Evolutionary conservation across 1,140 invertebrate genomes (phyloP), one percentile per base, ranked within the genome.

Genomic region (Lepidurus couesii): DNA sequence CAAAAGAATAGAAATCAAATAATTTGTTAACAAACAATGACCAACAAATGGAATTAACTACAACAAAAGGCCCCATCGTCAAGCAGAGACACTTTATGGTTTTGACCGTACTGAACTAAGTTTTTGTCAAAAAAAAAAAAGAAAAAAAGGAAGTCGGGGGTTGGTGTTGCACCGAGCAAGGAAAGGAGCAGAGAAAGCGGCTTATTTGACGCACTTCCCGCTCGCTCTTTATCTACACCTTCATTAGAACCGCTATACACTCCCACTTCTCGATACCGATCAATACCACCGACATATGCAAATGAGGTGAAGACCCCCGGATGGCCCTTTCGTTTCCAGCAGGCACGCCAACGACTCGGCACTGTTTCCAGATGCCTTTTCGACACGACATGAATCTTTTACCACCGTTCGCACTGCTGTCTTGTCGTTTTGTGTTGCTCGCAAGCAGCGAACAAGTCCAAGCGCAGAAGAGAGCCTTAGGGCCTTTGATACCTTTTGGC

Each of bases 211-310:
- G 53, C 53, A 65, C 53, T 65, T 65, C 53, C 53, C 53, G 53
- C 53, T 65, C 8, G 53, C 53, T 65, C 53, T 65, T 65, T 65
- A 65, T 65, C 53, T 65, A 65, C 53, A 65, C 53, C 53, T 65
- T 65, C 53, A 65, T 65, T 65, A 65, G 53, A 65, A 65, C 53
- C 53, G 53, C 53, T 65, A 65, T 65, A 65, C 53, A 65, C 53
- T 65, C 53, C 53, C 53, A 65, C 53, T 65, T 65, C 53, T 65
- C 53, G 53, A 65, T 65, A 65, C 53, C 53, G 53, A 65, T 65
- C 53, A 65, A 65, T 65, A 65, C 53, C n/a, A 65, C 53, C 53
- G 53, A 65, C 53, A 65, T 65, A 65, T 65, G 53, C 53, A 65
- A 65, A 65, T 65, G 53, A 65, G 53, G 53, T 65, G 53, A 65